Evolutionary conservation across 2,888 invertebrate genomes (phyloP).

Genomic region (Dione vanillae): DNA sequence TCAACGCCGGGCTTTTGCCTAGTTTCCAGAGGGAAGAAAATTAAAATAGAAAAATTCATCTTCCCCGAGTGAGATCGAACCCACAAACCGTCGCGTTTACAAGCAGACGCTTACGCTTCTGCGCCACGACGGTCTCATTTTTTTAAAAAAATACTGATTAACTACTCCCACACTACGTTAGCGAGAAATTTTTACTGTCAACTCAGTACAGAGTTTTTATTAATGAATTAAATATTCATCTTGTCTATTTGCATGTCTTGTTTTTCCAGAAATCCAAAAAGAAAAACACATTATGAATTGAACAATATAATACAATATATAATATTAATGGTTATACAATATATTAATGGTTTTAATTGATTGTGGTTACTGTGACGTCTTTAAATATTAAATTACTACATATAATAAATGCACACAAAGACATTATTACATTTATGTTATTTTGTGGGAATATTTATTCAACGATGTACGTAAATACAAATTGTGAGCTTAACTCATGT

Average conservation of each 20-base stretch:
- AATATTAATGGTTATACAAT: neutral
- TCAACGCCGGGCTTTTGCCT: no score
- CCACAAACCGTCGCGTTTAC: no score
- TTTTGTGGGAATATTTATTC: neutral
- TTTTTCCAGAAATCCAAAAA: neutral
- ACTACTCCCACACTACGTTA: no score
- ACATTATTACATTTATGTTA: neutral
- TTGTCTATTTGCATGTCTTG: neutral
- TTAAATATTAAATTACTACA: slow-evolving; percentile 1
- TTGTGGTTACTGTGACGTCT: neutral
- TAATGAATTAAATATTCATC: neutral
- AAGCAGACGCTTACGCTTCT: no score
- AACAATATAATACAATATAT: no score
- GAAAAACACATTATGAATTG: neutral
- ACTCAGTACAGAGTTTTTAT: neutral
- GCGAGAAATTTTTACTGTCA: neutral
- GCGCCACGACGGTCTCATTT: no score
- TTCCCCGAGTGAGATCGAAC: no score
- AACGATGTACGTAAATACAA: neutral
- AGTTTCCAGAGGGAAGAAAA: no score
- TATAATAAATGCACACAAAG: neutral
- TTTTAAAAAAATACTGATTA: no score
- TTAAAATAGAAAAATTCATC: no score
- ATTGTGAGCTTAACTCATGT: neutral
- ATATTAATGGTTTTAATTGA: neutral